Base-by-base conservation (phyloP, 2,797 vertebrate species). In the Cheirogaleus major region DNA sequence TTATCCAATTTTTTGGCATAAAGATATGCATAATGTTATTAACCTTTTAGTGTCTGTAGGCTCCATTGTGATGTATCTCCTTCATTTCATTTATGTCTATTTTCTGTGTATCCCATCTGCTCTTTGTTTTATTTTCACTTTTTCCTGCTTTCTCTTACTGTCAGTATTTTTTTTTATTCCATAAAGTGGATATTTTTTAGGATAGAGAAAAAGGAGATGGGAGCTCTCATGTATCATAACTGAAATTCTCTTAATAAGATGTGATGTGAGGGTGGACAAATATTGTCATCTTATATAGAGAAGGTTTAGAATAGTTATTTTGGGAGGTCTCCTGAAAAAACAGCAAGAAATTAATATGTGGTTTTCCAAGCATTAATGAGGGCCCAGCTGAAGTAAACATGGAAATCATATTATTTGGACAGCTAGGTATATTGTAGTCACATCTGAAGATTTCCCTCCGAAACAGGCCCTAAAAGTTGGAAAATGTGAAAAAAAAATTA, bases 71-170 rank as follows among this genome's bases (percentile, higher is more conserved):
- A 88, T 48, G 11, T 52, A 82, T 91, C 12, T 72, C 3, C 27
- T 82, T 72, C 35, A 72, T 67, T 96, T 89, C 5, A 73, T 65
- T 92, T 88, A 43, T 12, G 63, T 69, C 48, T 48, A 38, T 75
- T 95, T 97, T 91, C 50, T 76, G 7, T 32, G 92, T 57, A n/a
- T 85, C 1, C 15, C 20, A 27, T 59, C 11, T 57, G 5, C 17
- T 81, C 27, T 55, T 80, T 57, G 38, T 69, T 93, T 69, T 30
- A 22, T 52, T 83, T 85, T 69, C 85, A 32, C 80, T 9, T 93
- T 81, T 90, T 81, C n/a, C 32, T 87, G 50, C 61, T 95, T 93
- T 70, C 23, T 65, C 79, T 93, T 61, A 93, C 22, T 52, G 63
- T 83, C 41, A 67, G 4, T 86, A n/a, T 35, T 25, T 80, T 70